Base-by-base conservation (phyloP, 1,140 invertebrate genomes). In the Aphelinus certus region DNA sequence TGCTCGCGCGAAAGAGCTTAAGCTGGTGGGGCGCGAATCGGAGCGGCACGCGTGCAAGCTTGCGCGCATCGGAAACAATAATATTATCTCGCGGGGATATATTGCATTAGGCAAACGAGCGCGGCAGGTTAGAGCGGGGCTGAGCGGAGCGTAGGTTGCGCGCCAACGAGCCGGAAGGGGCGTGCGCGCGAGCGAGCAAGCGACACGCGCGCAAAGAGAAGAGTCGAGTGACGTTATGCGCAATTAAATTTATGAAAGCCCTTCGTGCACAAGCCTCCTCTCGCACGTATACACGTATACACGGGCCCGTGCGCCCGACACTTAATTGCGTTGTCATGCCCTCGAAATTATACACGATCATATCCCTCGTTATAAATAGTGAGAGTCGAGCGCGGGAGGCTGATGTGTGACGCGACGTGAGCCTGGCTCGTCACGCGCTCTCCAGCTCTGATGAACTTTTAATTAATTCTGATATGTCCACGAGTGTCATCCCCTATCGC, bases 191-290 rank as follows among this genome's bases (percentile, higher is more conserved):
- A 60, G 10, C 58, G 26, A 5, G 58, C 58, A 42, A 1, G 57
- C 57, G 45, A 26, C 3, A 60, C 56, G 47, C 42, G 61, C 49
- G 48, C n/a, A 10, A 51, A 70, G 57, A 61, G 56, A 70, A 70
- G 67, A 70, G 57, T 70, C 67, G 69, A 71, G 61, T 71, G 60
- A 71, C 69, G 58, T 63, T 71, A 56, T 47, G 61, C 58, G 69
- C 60, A 71, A 71, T 71, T 71, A 71, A 63, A 71, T 71, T 71
- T 71, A 71, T 63, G 60, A 71, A 71, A 71, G 69, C 69, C 69
- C 69, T 71, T 63, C 45, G 58, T 60, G 58, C 7, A 26, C 42
- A 26, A 7, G 9, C 4, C 60, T 63, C 49, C 66, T 68, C 26
- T 26, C 26, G 26, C 26, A 26, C 26, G 10, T 7, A 42, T 60